These are phyloP conservation scores for Loxodonta africana DNA, from an alignment of 2,113 vertebrate genomes.

Conservation along the genomic window DNA sequence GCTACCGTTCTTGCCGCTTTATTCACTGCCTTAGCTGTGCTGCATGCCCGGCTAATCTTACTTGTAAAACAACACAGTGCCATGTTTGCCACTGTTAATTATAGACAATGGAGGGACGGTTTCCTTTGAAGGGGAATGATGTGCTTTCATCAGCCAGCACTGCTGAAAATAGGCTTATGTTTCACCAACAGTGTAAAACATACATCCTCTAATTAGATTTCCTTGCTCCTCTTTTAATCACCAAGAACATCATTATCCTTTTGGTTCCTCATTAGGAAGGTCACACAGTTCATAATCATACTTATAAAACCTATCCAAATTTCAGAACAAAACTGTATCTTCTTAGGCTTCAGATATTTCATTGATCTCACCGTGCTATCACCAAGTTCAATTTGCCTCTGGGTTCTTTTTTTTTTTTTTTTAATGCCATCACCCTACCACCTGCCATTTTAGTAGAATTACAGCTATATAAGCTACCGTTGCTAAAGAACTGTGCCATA, in stretches of 20 bases:
- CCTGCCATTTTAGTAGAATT: slow-evolving; percentile 50
- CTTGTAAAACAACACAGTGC: slow-evolving; percentile 45
- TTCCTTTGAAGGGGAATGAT: slow-evolving; percentile 77
- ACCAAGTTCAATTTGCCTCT: slow-evolving; percentile 20
- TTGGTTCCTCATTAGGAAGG: slow-evolving; percentile 85
- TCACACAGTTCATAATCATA: slow-evolving; percentile 70
- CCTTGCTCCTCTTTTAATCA: slow-evolving; percentile 83
- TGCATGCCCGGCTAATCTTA: slow-evolving; percentile 33
- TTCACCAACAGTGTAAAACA: slow-evolving; percentile 73
- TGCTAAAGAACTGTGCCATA: neutral
- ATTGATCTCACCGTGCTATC: slow-evolving; percentile 55
- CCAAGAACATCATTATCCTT: slow-evolving; percentile 83
- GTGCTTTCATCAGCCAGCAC: slow-evolving; percentile 68
- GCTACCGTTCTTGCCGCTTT: neutral
- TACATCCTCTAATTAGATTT: slow-evolving; percentile 85
- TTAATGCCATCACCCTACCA: neutral
- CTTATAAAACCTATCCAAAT: slow-evolving; percentile 71
- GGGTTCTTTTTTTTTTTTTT: neutral
- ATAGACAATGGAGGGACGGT: slow-evolving; percentile 81
- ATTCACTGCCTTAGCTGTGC: neutral
- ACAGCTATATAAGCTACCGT: neutral
- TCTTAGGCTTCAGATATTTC: slow-evolving; percentile 54
- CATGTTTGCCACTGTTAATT: slow-evolving; percentile 77
- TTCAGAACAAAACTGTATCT: slow-evolving; percentile 68
- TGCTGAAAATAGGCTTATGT: slow-evolving; percentile 81